Evolutionary conservation across 1,140 invertebrate species (phyloP).

Genomic region (Tenebrio molitor): DNA sequence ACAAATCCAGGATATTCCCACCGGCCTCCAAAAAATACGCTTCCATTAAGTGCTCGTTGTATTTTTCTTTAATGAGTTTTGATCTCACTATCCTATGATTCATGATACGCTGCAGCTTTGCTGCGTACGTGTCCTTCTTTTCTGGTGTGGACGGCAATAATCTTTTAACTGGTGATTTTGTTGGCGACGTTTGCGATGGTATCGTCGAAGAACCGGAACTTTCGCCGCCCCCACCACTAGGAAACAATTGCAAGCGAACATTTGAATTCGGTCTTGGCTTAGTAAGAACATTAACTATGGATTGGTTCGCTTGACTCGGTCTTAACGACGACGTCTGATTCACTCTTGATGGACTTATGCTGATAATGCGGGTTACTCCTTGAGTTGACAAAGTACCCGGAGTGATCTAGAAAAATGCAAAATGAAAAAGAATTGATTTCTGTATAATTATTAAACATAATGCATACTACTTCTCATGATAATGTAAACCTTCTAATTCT

Average conservation of each 20-base stretch:
- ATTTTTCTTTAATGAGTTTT: conserved; percentile 69
- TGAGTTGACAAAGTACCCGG: conserved; percentile 52
- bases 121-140: conserved; percentile 63
- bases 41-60: conserved; percentile 86
- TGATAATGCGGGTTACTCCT: conserved; percentile 63
- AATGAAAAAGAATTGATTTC: no score
- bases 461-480: no score
- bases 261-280: conserved; percentile 59
- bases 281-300: conserved; percentile 64
- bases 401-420: no score
- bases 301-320: conserved; percentile 64
- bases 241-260: conserved; percentile 61
- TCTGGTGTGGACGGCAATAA: conserved; percentile 58
- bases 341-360: conserved; percentile 61
- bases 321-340: conserved; percentile 59
- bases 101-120: conserved; percentile 63
- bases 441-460: no score
- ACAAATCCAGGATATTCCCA: conserved; percentile 90
- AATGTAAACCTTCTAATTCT: no score
- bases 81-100: conserved; percentile 64
- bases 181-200: conserved; percentile 49
- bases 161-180: conserved; percentile 63
- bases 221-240: conserved; percentile 37
- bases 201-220: conserved; percentile 17
- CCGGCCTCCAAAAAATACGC: conserved; percentile 87